A percentile compares a stretch with the other conserved stretches of the same genome.
Conservation (phyloP, 2,797 vertebrate genomes). For the Diceros bicornis region DNA sequence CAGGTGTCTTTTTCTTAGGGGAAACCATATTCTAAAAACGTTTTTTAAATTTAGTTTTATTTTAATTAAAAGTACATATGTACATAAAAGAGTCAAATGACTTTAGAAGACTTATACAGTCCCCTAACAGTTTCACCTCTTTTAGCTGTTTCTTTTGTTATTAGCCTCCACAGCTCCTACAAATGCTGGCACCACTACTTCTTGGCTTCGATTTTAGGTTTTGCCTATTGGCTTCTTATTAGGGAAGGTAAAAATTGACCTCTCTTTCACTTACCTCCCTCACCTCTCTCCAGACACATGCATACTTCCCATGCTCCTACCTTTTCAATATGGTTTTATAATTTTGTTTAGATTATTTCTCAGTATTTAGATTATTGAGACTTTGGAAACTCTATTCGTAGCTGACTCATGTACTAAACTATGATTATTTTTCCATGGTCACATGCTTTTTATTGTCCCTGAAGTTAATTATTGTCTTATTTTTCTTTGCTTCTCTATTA, state of each 20-base stretch:
- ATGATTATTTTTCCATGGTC: background rate
- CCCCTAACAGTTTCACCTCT: background rate
- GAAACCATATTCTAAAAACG: background rate
- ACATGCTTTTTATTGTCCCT: background rate
- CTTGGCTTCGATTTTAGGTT: background rate
- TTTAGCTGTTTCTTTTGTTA: background rate
- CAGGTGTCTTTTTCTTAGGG: background rate
- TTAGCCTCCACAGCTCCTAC: background rate
- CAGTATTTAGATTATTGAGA: background rate
- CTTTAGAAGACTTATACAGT: background rate
- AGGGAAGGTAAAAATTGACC: background rate
- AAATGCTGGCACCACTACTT: background rate
- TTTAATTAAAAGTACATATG: background rate
- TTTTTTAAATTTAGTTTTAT: conserved; percentile 38
- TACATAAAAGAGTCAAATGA: background rate
- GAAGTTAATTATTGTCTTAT: background rate
- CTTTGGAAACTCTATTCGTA: background rate
- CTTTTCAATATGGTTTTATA: background rate
- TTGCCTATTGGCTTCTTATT: background rate
- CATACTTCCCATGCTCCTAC: background rate
- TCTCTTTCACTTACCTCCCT: background rate
- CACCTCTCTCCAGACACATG: background rate
- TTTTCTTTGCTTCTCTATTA: background rate
- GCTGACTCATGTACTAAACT: background rate
- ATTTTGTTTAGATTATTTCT: background rate